Evolutionary conservation across 2,888 invertebrate genomes (phyloP).

Genomic region (Diachrysia chrysitis): DNA sequence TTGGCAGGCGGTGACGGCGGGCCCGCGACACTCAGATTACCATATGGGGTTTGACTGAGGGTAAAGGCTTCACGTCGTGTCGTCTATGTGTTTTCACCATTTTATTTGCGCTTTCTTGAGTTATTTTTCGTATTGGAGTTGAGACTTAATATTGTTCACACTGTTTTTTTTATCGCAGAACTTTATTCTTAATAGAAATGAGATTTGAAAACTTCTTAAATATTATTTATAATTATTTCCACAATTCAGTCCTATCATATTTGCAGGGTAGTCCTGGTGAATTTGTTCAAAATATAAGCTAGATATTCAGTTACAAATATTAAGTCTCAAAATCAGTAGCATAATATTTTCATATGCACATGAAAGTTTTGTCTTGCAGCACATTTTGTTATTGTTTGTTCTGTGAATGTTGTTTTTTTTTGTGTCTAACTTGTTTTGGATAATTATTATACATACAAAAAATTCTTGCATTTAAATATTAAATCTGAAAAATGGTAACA

Average conservation of each 20-base stretch:
- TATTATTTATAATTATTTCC: too few relatives aligned
- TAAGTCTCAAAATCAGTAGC: slow-evolving; percentile 30
- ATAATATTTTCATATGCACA: slow-evolving; percentile 62
- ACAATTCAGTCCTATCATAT: too few relatives aligned
- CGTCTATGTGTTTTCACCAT: slow-evolving; percentile 83
- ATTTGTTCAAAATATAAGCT: too few relatives aligned
- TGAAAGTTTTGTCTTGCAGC: slow-evolving; percentile 77
- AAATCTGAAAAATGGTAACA: too few relatives aligned
- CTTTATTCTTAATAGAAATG: too few relatives aligned
- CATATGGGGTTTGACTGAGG: slow-evolving; percentile 94
- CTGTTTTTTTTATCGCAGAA: too few relatives aligned
- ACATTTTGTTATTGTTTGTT: slow-evolving; percentile 69
- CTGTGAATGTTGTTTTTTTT: slow-evolving; percentile 65
- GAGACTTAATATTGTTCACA: slow-evolving; percentile 29
- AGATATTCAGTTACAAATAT: neutral
- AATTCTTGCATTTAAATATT: too few relatives aligned
- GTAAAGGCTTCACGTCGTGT: slow-evolving; percentile 83
- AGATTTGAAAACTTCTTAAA: too few relatives aligned
- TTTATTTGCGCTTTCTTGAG: slow-evolving; percentile 67
- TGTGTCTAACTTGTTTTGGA: slow-evolving; percentile 58
- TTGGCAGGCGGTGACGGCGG: slow-evolving; percentile 56
- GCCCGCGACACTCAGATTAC: slow-evolving; percentile 92
- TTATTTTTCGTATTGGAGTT: slow-evolving; percentile 33
- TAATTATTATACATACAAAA: slow-evolving; percentile 11
- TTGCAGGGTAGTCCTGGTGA: too few relatives aligned